These are phyloP conservation scores for Gonatopus flavifemur DNA, from an alignment of 1,140 invertebrate species.

Conservation along the genomic window DNA sequence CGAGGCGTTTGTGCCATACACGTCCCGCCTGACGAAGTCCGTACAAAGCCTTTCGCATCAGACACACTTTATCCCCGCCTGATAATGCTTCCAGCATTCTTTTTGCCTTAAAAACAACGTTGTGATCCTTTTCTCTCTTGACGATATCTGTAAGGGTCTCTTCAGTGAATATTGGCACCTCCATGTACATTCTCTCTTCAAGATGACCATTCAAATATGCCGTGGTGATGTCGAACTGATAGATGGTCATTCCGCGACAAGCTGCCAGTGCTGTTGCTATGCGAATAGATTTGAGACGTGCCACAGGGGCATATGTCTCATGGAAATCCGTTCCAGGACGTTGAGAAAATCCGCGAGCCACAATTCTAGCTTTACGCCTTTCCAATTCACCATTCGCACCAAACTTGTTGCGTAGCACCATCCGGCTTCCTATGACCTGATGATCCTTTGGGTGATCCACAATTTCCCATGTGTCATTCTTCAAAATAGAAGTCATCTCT, in stretches of 20 bases:
- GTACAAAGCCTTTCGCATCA: constrained; percentile 37
- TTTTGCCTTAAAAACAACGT: background rate
- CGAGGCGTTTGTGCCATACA: constrained; percentile 36
- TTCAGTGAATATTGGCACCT: background rate
- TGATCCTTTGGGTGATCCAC: background rate
- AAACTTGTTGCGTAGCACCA: constrained; percentile 1
- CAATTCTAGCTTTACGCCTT: constrained; percentile 28
- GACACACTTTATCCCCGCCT: constrained; percentile 24
- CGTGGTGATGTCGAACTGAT: constrained; percentile 45
- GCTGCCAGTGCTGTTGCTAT: constrained; percentile 14
- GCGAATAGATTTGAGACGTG: constrained; percentile 24
- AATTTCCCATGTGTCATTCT: background rate
- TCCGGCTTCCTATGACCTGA: background rate
- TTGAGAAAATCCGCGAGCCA: constrained; percentile 36
- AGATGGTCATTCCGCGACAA: constrained; percentile 19
- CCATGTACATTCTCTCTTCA: constrained; percentile 14
- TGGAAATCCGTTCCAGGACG: constrained; percentile 28
- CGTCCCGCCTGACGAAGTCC: constrained; percentile 40
- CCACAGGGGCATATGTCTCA: constrained; percentile 40
- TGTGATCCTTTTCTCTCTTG: background rate
- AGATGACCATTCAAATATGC: constrained; percentile 40
- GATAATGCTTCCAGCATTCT: constrained; percentile 1
- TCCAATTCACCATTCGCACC: constrained; percentile 20
- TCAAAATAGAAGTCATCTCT: background rate
- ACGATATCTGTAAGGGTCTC: constrained; percentile 3